phyloP scores from a whole-genome alignment of 1,140 invertebrate genomes.

The Leptinotarsa undecemlineata region DNA sequence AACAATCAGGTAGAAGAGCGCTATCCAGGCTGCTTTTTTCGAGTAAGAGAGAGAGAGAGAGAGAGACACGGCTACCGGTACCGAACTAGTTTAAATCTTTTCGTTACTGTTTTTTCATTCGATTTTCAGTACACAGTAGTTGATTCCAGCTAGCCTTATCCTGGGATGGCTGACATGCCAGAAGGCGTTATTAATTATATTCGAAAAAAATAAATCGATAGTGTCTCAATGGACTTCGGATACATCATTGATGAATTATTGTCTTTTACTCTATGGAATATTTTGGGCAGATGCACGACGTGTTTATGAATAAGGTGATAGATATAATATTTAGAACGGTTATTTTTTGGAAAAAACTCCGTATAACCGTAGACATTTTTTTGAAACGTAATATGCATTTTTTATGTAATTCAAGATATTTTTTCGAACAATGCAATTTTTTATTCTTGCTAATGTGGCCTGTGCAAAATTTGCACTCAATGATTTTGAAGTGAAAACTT shows the following conservation, averaged over 20 bases:
- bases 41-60: neutral
- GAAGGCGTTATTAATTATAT: constrained; percentile 20
- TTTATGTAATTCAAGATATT: no score
- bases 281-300: no score
- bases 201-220: constrained; percentile 5
- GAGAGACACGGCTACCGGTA: constrained; percentile 4
- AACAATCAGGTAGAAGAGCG: constrained; percentile 38
- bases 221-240: constrained; percentile 1
- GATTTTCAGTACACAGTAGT: constrained; percentile 20
- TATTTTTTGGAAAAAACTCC: no score
- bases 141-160: constrained; percentile 23
- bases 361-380: no score
- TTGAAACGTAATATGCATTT: no score
- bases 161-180: constrained; percentile 7
- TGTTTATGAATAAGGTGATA: no score
- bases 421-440: no score
- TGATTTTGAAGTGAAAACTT: no score
- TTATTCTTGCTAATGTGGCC: no score
- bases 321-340: no score
- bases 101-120: constrained; percentile 11
- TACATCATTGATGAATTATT: constrained; percentile 15
- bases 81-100: constrained; percentile 25
- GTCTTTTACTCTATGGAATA: neutral
- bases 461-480: no score
- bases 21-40: neutral